phyloP scores from a whole-genome alignment of 2,888 invertebrate species.

The Aphodius granarius region DNA sequence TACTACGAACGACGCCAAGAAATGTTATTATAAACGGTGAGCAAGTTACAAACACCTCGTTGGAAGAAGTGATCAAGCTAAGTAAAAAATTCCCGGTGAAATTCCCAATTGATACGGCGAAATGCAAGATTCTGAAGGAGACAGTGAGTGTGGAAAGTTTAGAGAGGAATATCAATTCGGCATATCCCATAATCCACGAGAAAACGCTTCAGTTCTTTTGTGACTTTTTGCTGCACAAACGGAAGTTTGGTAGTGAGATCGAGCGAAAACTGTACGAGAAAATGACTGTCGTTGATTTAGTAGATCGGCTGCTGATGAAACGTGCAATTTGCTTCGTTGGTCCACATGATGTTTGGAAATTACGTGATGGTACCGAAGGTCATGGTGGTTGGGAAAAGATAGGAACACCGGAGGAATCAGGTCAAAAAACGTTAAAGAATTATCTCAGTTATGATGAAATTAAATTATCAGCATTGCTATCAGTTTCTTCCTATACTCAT shows the following conservation, averaged over 20 bases:
- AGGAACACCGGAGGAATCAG: conserved; percentile 55
- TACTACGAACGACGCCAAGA: background rate
- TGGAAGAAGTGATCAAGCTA: conserved; percentile 45
- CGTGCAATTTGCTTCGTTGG: conserved; percentile 57
- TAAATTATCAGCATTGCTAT: conserved; percentile 60
- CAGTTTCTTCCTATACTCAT: conserved; percentile 59
- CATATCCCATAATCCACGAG: conserved; percentile 71
- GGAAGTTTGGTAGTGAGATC: conserved; percentile 40
- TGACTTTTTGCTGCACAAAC: conserved; percentile 67
- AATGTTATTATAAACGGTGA: background rate
- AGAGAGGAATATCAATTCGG: conserved; percentile 58
- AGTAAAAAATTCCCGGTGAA: conserved; percentile 50
- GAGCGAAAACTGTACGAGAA: conserved; percentile 50
- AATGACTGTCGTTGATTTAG: conserved; percentile 54
- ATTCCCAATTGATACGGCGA: conserved; percentile 50
- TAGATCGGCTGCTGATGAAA: conserved; percentile 58
- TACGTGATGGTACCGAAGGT: conserved; percentile 52
- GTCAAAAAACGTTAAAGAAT: conserved; percentile 54
- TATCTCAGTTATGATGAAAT: conserved; percentile 64
- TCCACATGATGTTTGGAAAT: conserved; percentile 35
- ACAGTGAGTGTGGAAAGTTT: conserved; percentile 33
- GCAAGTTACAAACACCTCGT: background rate
- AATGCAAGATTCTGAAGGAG: conserved; percentile 40
- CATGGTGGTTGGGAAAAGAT: conserved; percentile 58
- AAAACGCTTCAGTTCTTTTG: conserved; percentile 64